Evolutionary conservation across 2,888 invertebrate species (phyloP).

Genomic region (Rhimphoctona megacephalus): DNA sequence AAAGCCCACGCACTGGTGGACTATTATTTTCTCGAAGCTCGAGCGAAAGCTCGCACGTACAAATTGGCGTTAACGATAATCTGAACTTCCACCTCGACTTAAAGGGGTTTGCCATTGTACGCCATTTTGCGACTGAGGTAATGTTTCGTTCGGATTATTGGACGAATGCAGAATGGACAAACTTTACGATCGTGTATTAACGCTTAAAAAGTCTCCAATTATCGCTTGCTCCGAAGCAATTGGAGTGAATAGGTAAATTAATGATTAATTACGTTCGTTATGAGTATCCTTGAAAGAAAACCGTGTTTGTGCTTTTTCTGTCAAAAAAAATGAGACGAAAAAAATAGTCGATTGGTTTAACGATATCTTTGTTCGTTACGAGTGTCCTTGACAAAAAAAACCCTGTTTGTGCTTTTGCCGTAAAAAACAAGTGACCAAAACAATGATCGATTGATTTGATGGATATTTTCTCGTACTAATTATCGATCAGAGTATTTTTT

Average conservation of each 20-base stretch:
- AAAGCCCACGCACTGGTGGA: conserved; percentile 54
- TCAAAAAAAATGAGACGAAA: background rate
- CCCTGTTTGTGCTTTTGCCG: background rate
- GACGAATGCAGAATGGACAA: conserved; percentile 51
- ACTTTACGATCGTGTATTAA: conserved; percentile 48
- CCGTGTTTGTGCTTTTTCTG: background rate
- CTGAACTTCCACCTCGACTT: conserved; percentile 58
- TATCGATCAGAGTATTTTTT: background rate
- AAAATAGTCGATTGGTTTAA: background rate
- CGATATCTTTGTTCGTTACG: conserved; percentile 8
- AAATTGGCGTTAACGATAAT: conserved; percentile 65
- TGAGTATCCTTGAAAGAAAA: conserved; percentile 10
- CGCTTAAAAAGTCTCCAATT: conserved; percentile 40
- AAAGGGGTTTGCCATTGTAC: conserved; percentile 37
- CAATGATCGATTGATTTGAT: background rate
- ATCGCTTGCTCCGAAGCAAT: conserved; percentile 43
- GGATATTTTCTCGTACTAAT: background rate
- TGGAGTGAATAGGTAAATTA: conserved; percentile 44
- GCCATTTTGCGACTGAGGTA: conserved; percentile 49
- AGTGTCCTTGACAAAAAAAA: conserved; percentile 14
- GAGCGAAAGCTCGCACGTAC: conserved; percentile 57
- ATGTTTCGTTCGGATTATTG: conserved; percentile 50
- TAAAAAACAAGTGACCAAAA: background rate
- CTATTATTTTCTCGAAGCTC: conserved; percentile 22
- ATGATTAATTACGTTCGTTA: conserved; percentile 35